phyloP scores from a whole-genome alignment of 2,797 vertebrate genomes.

The Coluber constrictor region DNA sequence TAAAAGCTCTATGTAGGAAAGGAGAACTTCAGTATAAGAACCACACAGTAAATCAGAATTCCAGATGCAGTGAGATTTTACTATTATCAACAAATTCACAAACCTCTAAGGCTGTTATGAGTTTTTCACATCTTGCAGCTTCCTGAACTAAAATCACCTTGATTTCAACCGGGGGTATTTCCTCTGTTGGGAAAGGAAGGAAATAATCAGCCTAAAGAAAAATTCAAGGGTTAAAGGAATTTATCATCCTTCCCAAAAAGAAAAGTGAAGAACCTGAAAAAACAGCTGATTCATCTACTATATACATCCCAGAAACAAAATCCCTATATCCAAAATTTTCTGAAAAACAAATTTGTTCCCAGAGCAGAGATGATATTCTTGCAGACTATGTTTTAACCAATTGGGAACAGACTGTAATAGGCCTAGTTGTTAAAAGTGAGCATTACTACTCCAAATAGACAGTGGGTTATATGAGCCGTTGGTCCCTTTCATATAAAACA shows the following conservation, averaged over 20 bases:
- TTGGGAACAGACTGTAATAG: neutral
- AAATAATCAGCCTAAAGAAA: neutral
- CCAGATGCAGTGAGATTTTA: slow-evolving; percentile 4
- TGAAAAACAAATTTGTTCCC: neutral
- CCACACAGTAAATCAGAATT: slow-evolving; percentile 36
- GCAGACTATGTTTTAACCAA: neutral
- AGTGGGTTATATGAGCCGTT: neutral
- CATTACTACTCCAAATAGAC: neutral
- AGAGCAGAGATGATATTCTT: neutral
- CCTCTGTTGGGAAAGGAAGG: slow-evolving; percentile 71
- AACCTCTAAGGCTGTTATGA: slow-evolving; percentile 91
- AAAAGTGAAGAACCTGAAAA: neutral
- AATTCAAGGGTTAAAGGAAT: neutral
- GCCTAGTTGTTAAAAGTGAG: neutral
- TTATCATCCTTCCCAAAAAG: neutral
- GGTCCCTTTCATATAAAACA: neutral
- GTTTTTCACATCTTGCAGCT: slow-evolving; percentile 73
- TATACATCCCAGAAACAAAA: neutral
- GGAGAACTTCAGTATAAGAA: slow-evolving; percentile 68
- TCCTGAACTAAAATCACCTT: slow-evolving; percentile 88
- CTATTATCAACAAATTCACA: slow-evolving; percentile 1
- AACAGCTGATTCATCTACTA: neutral
- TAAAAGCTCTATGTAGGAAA: slow-evolving; percentile 90
- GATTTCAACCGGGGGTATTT: slow-evolving; percentile 88
- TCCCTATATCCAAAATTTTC: neutral